Evolutionary conservation across 2,797 vertebrate genomes (phyloP).

Genomic region (Cirrhinus molitorella): DNA sequence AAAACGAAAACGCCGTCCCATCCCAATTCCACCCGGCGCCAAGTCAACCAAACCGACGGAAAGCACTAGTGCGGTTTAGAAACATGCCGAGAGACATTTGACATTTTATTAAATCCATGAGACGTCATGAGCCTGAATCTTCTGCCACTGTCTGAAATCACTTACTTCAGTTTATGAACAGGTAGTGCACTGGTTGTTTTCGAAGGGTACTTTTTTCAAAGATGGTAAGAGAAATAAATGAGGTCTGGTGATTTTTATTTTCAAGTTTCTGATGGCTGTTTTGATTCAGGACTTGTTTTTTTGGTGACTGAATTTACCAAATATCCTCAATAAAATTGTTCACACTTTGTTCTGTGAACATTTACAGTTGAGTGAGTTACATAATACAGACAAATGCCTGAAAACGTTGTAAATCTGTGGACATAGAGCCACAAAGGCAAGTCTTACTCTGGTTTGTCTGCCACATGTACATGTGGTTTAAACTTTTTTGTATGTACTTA

Average conservation of each 20-base stretch:
- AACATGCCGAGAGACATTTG: conserved; percentile 30
- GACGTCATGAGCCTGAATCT: conserved; percentile 22
- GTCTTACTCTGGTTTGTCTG: neutral
- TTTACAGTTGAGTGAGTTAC: neutral
- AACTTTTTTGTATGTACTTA: neutral
- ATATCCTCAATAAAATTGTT: conserved; percentile 17
- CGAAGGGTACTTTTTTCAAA: neutral
- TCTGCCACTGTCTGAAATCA: conserved; percentile 10
- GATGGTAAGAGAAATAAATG: conserved; percentile 3
- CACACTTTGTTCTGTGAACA: conserved; percentile 27
- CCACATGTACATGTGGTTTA: neutral
- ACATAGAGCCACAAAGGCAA: neutral
- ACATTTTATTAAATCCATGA: neutral
- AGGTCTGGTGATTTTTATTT: neutral
- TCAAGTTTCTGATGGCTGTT: conserved; percentile 27
- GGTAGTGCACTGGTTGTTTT: conserved; percentile 20
- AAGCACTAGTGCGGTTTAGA: conserved; percentile 48
- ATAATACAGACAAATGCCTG: neutral
- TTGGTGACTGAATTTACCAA: neutral
- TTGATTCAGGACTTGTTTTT: conserved; percentile 11
- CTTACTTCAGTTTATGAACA: conserved; percentile 1
- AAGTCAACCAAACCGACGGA: conserved; percentile 19
- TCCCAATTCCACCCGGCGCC: conserved; percentile 67
- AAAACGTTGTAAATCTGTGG: neutral
- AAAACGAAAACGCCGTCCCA: conserved; percentile 70